Base-by-base conservation (phyloP, 2,113 vertebrate genomes). In the Chamaetylas fuelleborni region DNA sequence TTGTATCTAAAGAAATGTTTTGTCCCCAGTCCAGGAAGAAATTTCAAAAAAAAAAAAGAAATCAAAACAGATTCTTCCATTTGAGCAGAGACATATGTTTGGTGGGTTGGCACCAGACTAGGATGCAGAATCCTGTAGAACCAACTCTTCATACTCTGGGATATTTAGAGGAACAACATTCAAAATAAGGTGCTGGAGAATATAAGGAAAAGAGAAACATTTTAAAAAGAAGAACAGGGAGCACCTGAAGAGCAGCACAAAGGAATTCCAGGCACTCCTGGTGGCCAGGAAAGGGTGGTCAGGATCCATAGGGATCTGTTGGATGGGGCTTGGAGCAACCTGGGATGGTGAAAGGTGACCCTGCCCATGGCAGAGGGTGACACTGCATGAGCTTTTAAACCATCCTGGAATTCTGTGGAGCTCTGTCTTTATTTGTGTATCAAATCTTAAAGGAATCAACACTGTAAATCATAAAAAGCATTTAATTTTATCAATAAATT, bases 61-160 rank as follows among this genome's bases (percentile, higher is more conserved):
- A 83, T 94, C 82, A 86, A 94, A 96, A 95, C 95, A 94, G 85
- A 72, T 88, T 95, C 88, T 85, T 95, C 19, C 92, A 77, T 93
- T 96, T 96, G 96, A 97, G 94, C 95, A 95, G 90, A 93, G 96
- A 92, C 96, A 96, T 96, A 96, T 95, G 96, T 96, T 95, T 93
- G 86, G 96, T 96, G 96, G 96, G 96, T 34, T 97, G 95, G 96
- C 94, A 97, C 90, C 96, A 97, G 96, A 97, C 96, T 70, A 69
- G 76, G 69, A 72, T 90, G 86, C 94, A 92, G 87, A 92, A 95
- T 88, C 92, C 80, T 94, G 88, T 86, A 94, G 95, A 95, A 94
- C 90, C 96, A 97, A 94, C 88, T 96, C 95, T 82, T 92, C 92
- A 36, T 82, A 80, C 86, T 94, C 76, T 4, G 36, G 60, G 88